Percentiles rank a stretch among this genome's conserved stretches.
These are phyloP conservation scores for Drosophila robusta DNA, from an alignment of 2,888 invertebrate species.

Conservation along the genomic window DNA sequence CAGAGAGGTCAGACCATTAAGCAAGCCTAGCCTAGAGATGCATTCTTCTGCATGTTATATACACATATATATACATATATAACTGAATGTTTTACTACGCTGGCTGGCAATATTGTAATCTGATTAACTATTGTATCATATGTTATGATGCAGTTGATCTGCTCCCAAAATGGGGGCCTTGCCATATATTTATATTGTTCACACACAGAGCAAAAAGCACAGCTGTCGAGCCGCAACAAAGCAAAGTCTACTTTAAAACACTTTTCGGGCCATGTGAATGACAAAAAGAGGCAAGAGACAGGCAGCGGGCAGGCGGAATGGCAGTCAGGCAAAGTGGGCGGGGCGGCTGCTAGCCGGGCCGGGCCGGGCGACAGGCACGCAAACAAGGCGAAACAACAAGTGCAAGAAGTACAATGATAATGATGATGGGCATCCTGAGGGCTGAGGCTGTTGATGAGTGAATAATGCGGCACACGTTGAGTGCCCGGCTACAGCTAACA, in stretches of 20 bases:
- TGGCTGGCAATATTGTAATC: slow-evolving; percentile 1
- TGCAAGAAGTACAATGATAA: slow-evolving; percentile 69
- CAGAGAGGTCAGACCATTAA: too few species aligned
- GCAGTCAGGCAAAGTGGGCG: not conserved
- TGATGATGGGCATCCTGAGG: slow-evolving; percentile 71
- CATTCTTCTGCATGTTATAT: too few species aligned
- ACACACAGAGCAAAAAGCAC: slow-evolving; percentile 35
- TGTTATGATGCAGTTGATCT: slow-evolving; percentile 11
- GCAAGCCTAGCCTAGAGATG: too few species aligned
- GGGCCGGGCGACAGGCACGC: slow-evolving; percentile 12
- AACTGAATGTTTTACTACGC: not conserved
- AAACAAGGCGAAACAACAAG: slow-evolving; percentile 49
- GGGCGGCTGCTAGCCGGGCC: not conserved
- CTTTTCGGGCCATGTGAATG: slow-evolving; percentile 61
- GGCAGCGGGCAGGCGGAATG: not conserved
- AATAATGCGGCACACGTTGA: slow-evolving; percentile 75
- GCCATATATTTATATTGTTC: slow-evolving; percentile 6
- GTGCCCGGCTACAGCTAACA: slow-evolving; percentile 66
- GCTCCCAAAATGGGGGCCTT: slow-evolving; percentile 5
- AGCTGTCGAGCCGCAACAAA: slow-evolving; percentile 62
- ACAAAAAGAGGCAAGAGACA: slow-evolving; percentile 59
- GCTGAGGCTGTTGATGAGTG: slow-evolving; percentile 67
- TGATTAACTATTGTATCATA: not conserved
- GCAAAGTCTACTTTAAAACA: slow-evolving; percentile 71
- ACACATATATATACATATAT: too few species aligned